Evolutionary conservation across 1,140 invertebrate species (phyloP).

Genomic region (Papilio xuthus): DNA sequence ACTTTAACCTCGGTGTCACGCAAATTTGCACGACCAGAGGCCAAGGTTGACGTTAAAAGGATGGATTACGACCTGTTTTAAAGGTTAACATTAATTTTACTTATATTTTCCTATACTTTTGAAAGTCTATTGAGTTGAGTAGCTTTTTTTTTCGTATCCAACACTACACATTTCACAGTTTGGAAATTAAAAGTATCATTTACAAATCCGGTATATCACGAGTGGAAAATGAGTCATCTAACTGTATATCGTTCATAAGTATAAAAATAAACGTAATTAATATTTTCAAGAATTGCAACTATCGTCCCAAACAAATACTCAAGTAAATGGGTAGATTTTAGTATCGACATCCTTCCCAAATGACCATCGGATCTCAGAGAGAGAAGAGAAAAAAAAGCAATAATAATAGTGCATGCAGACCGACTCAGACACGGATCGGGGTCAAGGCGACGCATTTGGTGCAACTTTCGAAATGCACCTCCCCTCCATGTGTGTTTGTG

Average conservation of each 20-base stretch:
- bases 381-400: slow-evolving; percentile 30
- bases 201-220: too few species aligned
- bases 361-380: slow-evolving; percentile 32
- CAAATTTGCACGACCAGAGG: background rate
- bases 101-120: background rate
- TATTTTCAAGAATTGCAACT: too few species aligned
- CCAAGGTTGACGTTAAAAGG: background rate
- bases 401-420: slow-evolving; percentile 30
- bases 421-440: slow-evolving; percentile 31
- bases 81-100: background rate
- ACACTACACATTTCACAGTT: too few species aligned
- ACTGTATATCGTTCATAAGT: too few species aligned
- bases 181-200: too few species aligned
- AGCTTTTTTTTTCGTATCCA: too few species aligned
- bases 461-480: slow-evolving; percentile 38
- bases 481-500: background rate
- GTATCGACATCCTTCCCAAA: slow-evolving; percentile 21
- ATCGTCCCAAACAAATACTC: background rate
- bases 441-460: slow-evolving; percentile 37
- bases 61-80: background rate
- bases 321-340: background rate
- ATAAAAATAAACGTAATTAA: too few species aligned
- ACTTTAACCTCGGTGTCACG: background rate
- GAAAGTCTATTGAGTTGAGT: too few species aligned
- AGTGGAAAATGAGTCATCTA: too few species aligned